Evolutionary conservation across 2,797 vertebrate species (phyloP), one percentile per base, ranked within the genome.

Genomic region (Xiphophorus birchmanni): DNA sequence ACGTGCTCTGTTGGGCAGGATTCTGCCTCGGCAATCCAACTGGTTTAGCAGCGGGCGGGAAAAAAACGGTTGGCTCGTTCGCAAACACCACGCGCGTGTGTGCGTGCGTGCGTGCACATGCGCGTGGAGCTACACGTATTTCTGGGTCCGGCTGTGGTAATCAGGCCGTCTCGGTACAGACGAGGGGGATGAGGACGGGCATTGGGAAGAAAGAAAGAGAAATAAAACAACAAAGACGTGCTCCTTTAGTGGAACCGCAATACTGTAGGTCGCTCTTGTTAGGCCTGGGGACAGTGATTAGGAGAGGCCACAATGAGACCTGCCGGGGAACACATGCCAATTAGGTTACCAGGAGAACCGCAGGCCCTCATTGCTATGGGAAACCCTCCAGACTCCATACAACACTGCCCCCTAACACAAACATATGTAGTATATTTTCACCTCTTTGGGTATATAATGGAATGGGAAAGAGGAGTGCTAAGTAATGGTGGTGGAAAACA

Each of bases 321-420:
- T 96, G 96, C 97, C 97, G 96, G 96, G 97, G 96, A 97, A 97
- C 96, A 97, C 97, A 99, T 99, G 98, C 97, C 98, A 99, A 99
- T 99, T 97, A 99, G 97, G 97, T 95, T 96, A 96, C 97, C 92
- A 94, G 90, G 95, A 96, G 96, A 96, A 96, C 97, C 96, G 95
- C 93, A 90, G 96, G 96, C 96, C 96, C 96, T 97, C 96, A 97
- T 99, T 94, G 94, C 98, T 97, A 99, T 98, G 98, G 98, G 97
- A 97, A 98, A 95, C 93, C 91, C 92, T 90, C 89, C 84, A 90
- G 89, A 88, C 92, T 88, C 84, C 82, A 74, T 87, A 73, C 81
- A 78, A 77, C 81, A 91, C 77, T 35, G 78, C 85, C 82, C 82
- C 73, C 32, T 13, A 29, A 18, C 65, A 71, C 78, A 67, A 72